phyloP scores from a whole-genome alignment of 2,113 vertebrate genomes.

The Rhadina sibilatrix region DNA sequence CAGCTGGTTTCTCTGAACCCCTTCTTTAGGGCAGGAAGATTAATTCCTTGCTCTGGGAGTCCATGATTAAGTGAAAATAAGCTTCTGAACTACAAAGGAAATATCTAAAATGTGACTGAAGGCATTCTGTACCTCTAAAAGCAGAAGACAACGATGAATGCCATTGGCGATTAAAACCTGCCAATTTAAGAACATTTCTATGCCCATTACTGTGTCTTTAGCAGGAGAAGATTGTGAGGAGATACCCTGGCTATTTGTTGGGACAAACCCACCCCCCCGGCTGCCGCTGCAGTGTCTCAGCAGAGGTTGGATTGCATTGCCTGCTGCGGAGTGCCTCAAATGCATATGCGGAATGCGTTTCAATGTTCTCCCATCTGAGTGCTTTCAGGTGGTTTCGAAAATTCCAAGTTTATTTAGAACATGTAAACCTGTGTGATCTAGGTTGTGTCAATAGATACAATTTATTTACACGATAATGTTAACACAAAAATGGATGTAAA shows the following conservation, averaged over 20 bases:
- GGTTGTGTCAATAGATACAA: not conserved
- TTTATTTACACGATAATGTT: not conserved
- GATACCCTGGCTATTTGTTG: not conserved
- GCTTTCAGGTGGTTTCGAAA: not conserved
- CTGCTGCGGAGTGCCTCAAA: not conserved
- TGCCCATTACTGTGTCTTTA: not conserved
- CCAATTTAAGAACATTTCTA: not conserved
- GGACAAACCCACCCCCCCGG: not conserved
- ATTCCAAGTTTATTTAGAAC: not conserved
- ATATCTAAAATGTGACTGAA: not conserved
- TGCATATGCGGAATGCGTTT: not conserved
- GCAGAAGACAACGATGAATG: not conserved
- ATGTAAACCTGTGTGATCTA: not conserved
- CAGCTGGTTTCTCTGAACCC: not conserved
- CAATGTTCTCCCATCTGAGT: not conserved
- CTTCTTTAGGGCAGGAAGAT: not conserved
- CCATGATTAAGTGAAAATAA: not conserved
- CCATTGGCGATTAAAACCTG: not conserved
- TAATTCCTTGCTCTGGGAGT: not conserved
- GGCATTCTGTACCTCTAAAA: not conserved
- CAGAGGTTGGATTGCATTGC: not conserved
- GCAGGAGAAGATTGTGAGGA: not conserved
- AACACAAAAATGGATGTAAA: not conserved
- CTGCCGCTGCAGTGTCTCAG: accelerated
- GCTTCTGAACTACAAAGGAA: not conserved